Evolutionary conservation across 2,888 invertebrate genomes (phyloP).

Genomic region (Dynastes maya): DNA sequence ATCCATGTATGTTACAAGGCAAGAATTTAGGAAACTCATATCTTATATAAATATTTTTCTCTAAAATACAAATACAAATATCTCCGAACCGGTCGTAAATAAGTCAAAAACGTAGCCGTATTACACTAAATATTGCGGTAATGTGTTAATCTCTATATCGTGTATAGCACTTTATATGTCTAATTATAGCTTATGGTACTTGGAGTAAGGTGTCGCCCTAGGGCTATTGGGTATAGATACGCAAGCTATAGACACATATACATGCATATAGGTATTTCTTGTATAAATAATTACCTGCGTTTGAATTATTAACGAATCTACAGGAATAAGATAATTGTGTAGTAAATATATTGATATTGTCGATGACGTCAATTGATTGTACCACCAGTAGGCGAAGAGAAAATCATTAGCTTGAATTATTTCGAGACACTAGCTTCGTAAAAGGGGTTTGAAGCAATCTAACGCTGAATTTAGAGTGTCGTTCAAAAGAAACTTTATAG

Average conservation of each 20-base stretch:
- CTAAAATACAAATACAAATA: conserved; percentile 22
- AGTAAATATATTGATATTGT: not conserved
- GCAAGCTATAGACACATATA: too few species aligned
- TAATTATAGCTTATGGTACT: conserved; percentile 1
- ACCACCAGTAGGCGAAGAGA: not conserved
- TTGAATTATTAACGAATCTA: not conserved
- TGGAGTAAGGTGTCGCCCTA: not conserved
- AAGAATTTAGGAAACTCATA: conserved; percentile 25
- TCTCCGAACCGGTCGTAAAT: conserved; percentile 11
- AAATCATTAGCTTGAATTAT: too few species aligned
- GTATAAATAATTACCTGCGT: not conserved
- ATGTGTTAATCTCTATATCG: conserved; percentile 16
- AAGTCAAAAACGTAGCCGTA: not conserved
- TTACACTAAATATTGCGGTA: not conserved
- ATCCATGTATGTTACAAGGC: not conserved
- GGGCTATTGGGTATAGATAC: not conserved
- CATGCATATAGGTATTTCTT: not conserved
- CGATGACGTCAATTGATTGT: not conserved
- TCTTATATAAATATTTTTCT: conserved; percentile 27
- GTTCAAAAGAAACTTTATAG: too few species aligned
- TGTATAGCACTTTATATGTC: not conserved
- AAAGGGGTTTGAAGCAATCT: too few species aligned
- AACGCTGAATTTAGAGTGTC: too few species aligned
- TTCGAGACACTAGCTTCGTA: too few species aligned
- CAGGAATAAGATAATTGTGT: not conserved